A percentile compares a stretch with the other conserved stretches of the same genome.
Conservation (phyloP, 2,888 invertebrate genomes). For the Neelides folsomi region DNA sequence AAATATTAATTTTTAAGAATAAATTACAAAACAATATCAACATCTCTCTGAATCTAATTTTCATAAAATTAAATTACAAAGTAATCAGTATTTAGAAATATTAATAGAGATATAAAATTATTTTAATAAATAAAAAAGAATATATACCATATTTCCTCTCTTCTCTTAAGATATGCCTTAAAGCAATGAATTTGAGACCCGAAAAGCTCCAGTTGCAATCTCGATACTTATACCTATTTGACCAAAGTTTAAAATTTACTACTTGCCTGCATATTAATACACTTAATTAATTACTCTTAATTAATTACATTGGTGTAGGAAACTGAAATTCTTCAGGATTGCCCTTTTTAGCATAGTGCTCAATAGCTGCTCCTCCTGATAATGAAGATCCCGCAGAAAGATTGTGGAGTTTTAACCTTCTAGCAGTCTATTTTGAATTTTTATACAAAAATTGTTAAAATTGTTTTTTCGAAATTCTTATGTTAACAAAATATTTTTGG, state of each 20-base stretch:
- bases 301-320: conserved; percentile 47
- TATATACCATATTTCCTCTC: conserved; percentile 48
- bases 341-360: conserved; percentile 60
- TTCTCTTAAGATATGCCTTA: conserved; percentile 44
- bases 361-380: conserved; percentile 75
- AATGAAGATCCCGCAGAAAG: conserved; percentile 56
- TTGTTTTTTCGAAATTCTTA: too few species aligned
- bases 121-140: conserved; percentile 1
- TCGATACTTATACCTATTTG: conserved; percentile 41
- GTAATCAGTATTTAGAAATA: conserved; percentile 10
- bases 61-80: conserved; percentile 9
- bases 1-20: neutral
- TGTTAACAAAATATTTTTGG: neutral
- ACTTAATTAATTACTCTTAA: too few species aligned
- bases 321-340: conserved; percentile 53
- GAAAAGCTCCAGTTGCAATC: conserved; percentile 88
- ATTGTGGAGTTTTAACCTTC: conserved; percentile 68
- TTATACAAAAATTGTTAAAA: too few species aligned
- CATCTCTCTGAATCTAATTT: conserved; percentile 9
- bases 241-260: too few species aligned
- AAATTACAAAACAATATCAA: conserved; percentile 4
- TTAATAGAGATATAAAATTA: neutral
- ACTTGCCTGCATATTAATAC: too few species aligned
- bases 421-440: conserved; percentile 49
- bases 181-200: conserved; percentile 56